Evolutionary conservation across 2,797 vertebrate species (phyloP).

Genomic region (Steatocranus sp.): DNA sequence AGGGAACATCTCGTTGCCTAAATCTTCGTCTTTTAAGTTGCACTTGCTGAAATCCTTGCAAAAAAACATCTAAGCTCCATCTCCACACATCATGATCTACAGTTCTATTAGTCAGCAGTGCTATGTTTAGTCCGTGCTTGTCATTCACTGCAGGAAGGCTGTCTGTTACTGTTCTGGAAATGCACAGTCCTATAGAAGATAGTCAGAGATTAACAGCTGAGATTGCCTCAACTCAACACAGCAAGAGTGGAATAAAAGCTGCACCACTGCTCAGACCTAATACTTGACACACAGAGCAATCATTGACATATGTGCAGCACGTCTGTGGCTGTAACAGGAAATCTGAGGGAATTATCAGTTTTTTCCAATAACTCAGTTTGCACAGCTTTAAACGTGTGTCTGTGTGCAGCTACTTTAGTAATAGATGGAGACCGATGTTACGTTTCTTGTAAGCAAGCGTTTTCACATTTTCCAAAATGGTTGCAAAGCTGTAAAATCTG

Average conservation of each 20-base stretch:
- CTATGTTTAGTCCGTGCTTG: slow-evolving; percentile 50
- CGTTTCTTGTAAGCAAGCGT: background rate
- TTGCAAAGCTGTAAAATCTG: background rate
- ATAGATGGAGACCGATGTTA: background rate
- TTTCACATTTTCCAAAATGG: background rate
- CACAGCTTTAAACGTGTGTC: background rate
- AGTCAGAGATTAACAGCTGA: slow-evolving; percentile 1
- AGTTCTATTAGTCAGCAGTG: slow-evolving; percentile 46
- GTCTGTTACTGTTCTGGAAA: slow-evolving; percentile 18
- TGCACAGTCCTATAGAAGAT: background rate
- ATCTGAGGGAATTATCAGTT: background rate
- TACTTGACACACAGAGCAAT: background rate
- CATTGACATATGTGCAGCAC: background rate
- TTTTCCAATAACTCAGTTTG: slow-evolving; percentile 7
- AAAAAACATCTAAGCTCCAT: slow-evolving; percentile 23
- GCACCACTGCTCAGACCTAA: background rate
- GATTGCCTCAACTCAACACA: background rate
- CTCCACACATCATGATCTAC: slow-evolving; percentile 5
- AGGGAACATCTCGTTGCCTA: slow-evolving; percentile 32
- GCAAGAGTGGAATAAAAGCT: background rate
- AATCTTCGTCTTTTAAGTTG: background rate
- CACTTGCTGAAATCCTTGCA: slow-evolving; percentile 51
- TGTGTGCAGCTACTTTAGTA: background rate
- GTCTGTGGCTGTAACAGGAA: background rate
- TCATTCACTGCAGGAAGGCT: slow-evolving; percentile 27